Base-by-base conservation (phyloP, 2,888 invertebrate genomes). In the Pseudoips prasinana region DNA sequence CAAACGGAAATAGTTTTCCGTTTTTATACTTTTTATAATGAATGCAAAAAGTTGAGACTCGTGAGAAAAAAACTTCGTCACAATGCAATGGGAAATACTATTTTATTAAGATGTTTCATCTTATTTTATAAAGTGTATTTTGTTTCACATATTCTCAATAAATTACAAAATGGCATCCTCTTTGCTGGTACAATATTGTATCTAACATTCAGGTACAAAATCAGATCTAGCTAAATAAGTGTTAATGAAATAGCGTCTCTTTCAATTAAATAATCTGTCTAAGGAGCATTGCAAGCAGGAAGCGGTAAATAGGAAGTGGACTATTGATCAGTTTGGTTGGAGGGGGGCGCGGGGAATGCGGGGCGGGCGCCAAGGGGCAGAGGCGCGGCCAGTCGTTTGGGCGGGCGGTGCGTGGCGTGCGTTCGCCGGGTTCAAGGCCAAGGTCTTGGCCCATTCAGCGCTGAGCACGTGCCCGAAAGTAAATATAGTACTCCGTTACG, bases 391-490 rank as follows among this genome's bases (percentile, higher is more conserved):
- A 64, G 72, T 59, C 66, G 67, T 75, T 77, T 75, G 80, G 81
- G 79, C 81, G 82, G 81, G 76, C 69, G 72, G 73, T 74, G 76
- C 80, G 83, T 79, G 66, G 65, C 67, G 73, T 76, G 80, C 77
- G 78, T 77, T 76, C 71, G 75, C 73, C 69, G 72, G 75, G 87
- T 86, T 87, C 87, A 87, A 85, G 87, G 88, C 58, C 81, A 84
- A 80, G 79, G 78, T 66, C 70, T 72, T 80, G 63, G 73, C 82
- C 78, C 86, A 88, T 88, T 88, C 83, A 88, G 66, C 61, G 73
- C 73, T 56, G 73, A 78, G 77, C 87, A 87, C 87, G 87, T 86
- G 87, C 77, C 81, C 71, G 67, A 80, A 84, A 82, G 85, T 87
- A 87, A 87, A 87, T 85, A 86, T 85, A 83, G 83, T 83, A 82